phyloP scores from a whole-genome alignment of 1,140 invertebrate species.

The Bathynomus jamesi region DNA sequence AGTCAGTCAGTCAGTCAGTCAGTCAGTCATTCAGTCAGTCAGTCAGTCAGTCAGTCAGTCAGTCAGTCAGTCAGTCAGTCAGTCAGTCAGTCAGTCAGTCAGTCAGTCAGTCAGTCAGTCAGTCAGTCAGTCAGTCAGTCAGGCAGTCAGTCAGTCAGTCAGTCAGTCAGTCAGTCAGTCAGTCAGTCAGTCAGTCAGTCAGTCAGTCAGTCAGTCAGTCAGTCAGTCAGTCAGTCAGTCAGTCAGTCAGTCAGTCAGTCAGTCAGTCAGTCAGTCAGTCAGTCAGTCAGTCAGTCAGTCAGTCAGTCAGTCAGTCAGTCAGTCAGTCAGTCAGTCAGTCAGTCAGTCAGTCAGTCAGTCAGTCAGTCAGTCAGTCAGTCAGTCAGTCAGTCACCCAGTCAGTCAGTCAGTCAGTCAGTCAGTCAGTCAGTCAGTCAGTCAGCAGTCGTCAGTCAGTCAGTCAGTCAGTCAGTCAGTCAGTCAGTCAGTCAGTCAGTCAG shows the following conservation, averaged over 20 bases:
- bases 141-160: background rate
- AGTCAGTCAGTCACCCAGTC: background rate
- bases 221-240: conserved; percentile 4
- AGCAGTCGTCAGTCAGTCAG: conserved; percentile 4
- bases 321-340: background rate
- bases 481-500: conserved; percentile 6
- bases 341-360: conserved; percentile 5
- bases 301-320: background rate
- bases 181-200: conserved; percentile 9
- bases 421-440: conserved; percentile 8
- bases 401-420: conserved; percentile 18
- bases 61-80: conserved; percentile 8
- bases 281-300: background rate
- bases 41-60: conserved; percentile 10
- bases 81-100: conserved; percentile 1
- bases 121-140: background rate
- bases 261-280: background rate
- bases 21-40: conserved; percentile 11
- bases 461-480: conserved; percentile 7
- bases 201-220: conserved; percentile 4
- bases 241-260: conserved; percentile 3
- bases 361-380: background rate
- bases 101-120: background rate
- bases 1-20: conserved; percentile 7
- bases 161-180: background rate